phyloP scores from a whole-genome alignment of 2,113 vertebrate species.

The Proterorhinus semilunaris region DNA sequence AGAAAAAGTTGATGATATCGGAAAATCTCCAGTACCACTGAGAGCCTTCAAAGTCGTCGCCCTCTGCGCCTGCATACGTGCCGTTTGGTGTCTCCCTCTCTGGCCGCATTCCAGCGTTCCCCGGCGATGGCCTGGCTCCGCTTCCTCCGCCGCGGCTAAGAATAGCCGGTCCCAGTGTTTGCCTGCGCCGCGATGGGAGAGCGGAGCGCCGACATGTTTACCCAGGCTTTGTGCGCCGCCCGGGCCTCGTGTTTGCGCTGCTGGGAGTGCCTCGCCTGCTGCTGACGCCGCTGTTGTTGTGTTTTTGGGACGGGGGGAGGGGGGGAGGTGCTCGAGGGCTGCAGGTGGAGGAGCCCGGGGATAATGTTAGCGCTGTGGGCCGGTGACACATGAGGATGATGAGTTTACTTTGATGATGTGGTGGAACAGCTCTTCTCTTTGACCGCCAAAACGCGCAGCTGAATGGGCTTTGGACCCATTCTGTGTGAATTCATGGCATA shows the following conservation, averaged over 20 bases:
- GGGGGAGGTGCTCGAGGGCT: conserved; percentile 18
- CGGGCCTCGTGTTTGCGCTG: conserved; percentile 71
- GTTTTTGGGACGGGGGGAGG: conserved; percentile 34
- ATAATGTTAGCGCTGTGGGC: conserved; percentile 19
- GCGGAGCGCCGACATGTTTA: conserved; percentile 68
- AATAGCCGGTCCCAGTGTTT: conserved; percentile 73
- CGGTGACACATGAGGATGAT: conserved; percentile 8
- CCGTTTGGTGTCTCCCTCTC: too few relatives aligned
- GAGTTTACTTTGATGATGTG: too few relatives aligned
- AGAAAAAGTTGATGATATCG: too few relatives aligned
- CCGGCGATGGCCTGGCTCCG: conserved; percentile 57
- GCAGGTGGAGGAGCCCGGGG: neutral
- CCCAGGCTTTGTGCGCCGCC: conserved; percentile 65
- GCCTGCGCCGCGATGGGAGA: conserved; percentile 48
- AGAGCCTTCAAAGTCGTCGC: too few relatives aligned
- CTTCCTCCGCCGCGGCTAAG: conserved; percentile 57
- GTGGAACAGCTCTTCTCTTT: too few relatives aligned
- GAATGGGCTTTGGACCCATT: too few relatives aligned
- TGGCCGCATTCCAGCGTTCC: conserved; percentile 54
- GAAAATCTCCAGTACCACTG: too few relatives aligned
- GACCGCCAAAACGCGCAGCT: too few relatives aligned
- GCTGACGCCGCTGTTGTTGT: conserved; percentile 12
- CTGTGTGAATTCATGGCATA: too few relatives aligned
- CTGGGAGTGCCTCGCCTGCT: conserved; percentile 65
- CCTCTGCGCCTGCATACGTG: too few relatives aligned